Evolutionary conservation across 2,113 vertebrate genomes (phyloP), one percentile per base, ranked within the genome.

Genomic region (Colinus virginianus): DNA sequence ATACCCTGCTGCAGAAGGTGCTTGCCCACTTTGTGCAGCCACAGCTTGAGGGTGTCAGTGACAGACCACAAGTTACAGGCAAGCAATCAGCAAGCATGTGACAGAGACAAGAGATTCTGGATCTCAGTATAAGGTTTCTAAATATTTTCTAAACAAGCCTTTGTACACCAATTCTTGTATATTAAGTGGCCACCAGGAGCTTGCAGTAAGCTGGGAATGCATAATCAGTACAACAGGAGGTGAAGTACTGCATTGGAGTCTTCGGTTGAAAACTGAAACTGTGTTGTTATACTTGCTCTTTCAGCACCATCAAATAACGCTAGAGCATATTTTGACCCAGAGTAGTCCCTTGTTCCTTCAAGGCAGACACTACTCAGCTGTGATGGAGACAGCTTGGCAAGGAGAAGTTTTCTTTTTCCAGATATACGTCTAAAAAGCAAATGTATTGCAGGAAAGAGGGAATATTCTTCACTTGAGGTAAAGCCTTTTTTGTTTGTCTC

Each of bases 221-320:
- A 19, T 13, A 64, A 63, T 38, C 55, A 66, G 81, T 48, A 87
- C 67, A 55, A 49, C 0, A 0, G 77, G 68, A 92, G 74, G 61
- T 38, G 74, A 80, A 85, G 40, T 19, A 46, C 75, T 87, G 59
- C 38, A 1, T 82, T 69, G 40, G 49, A 81, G 20, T 56, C 90
- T 84, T 62, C 75, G 36, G 63, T 38, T 87, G 70, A 74, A 90
- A 94, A 90, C 32, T n/a, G 75, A 82, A 84, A 84, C 81, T 49
- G 32, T 85, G 80, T 16, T 91, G 34, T 75, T 78, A 78, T 78
- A 74, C 63, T 75, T 78, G 93, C 38, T 93, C 82, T 89, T 95
- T 91, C 87, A 92, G 84, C 91, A 32, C 75, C 40, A 23, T 85
- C 72, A 87, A 63, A 46, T 92, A 90, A 67, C 45, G 69, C 51